Percentiles rank a stretch among this genome's conserved stretches.
Evolutionary conservation across 2,797 vertebrate genomes (phyloP).

Genomic region (Trematomus bernacchii): DNA sequence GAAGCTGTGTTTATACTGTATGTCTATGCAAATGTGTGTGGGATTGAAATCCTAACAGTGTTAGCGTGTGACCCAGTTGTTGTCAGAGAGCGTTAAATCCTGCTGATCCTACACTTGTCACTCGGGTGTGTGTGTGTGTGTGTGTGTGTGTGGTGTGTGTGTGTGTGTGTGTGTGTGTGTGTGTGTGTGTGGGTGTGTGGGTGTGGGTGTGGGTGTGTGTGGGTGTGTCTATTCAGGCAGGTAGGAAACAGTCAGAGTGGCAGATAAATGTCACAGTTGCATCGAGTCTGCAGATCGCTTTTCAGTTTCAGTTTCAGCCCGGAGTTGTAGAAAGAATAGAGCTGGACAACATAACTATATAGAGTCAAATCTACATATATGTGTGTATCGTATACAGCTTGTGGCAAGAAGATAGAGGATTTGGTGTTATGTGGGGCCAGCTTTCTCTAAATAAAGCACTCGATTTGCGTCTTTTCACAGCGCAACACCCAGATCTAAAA

Average conservation of each 20-base stretch:
- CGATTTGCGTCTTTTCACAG: background rate
- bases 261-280: conserved; percentile 45
- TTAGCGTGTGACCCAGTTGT: conserved; percentile 60
- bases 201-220: conserved; percentile 17
- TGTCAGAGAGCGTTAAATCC: conserved; percentile 63
- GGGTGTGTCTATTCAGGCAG: conserved; percentile 34
- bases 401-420: conserved; percentile 1
- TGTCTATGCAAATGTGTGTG: conserved; percentile 15
- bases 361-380: too few species aligned
- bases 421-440: background rate
- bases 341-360: too few species aligned
- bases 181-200: conserved; percentile 8
- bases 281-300: conserved; percentile 15
- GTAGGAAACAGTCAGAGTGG: conserved; percentile 40
- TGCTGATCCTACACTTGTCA: conserved; percentile 49
- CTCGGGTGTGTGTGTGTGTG: conserved; percentile 14
- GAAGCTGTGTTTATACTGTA: conserved; percentile 43
- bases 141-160: conserved; percentile 12
- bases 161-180: conserved; percentile 9
- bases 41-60: conserved; percentile 39
- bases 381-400: background rate
- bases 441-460: background rate
- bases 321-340: too few species aligned
- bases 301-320: background rate
- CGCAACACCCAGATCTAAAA: background rate